Percentiles rank a stretch among this genome's conserved stretches.
These are phyloP conservation scores for Meandrusa payeni DNA, from an alignment of 2,888 invertebrate species.

Conservation along the genomic window DNA sequence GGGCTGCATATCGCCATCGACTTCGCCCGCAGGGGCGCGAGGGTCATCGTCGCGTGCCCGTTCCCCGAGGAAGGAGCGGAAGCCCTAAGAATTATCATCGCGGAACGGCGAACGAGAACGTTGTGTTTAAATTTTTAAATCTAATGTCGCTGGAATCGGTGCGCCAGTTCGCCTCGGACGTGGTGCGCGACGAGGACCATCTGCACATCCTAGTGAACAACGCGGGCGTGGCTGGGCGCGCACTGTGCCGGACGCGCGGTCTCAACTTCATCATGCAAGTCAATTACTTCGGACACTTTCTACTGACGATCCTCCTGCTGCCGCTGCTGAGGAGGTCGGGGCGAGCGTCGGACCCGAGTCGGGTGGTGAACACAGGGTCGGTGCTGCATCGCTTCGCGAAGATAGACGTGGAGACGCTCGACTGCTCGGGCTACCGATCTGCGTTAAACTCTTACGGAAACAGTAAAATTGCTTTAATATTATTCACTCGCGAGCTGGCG, in stretches of 20 bases:
- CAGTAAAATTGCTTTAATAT: constrained; percentile 86
- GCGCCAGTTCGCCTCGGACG: constrained; percentile 64
- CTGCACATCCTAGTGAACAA: constrained; percentile 93
- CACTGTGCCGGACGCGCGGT: constrained; percentile 85
- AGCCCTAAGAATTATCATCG: constrained; percentile 81
- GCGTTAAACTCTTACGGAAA: constrained; percentile 61
- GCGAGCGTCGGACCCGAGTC: constrained; percentile 77
- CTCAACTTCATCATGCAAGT: constrained; percentile 93
- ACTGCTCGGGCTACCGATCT: constrained; percentile 58
- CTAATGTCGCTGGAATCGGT: constrained; percentile 87
- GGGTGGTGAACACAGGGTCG: constrained; percentile 89
- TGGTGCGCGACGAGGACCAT: constrained; percentile 49
- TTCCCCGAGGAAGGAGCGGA: constrained; percentile 55
- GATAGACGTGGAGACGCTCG: constrained; percentile 83
- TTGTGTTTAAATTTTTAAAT: constrained; percentile 87
- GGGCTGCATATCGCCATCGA: constrained; percentile 63
- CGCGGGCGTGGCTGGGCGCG: constrained; percentile 86
- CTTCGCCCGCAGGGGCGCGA: constrained; percentile 62
- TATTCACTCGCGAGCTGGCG: constrained; percentile 85
- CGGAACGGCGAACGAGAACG: constrained; percentile 84
- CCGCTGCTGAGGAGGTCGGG: constrained; percentile 84
- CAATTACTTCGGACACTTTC: constrained; percentile 94
- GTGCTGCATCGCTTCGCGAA: constrained; percentile 83
- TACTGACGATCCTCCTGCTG: constrained; percentile 91
- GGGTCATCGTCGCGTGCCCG: constrained; percentile 67